These are phyloP conservation scores for Drosophila miranda DNA, from an alignment of 1,140 invertebrate genomes.

Conservation along the genomic window DNA sequence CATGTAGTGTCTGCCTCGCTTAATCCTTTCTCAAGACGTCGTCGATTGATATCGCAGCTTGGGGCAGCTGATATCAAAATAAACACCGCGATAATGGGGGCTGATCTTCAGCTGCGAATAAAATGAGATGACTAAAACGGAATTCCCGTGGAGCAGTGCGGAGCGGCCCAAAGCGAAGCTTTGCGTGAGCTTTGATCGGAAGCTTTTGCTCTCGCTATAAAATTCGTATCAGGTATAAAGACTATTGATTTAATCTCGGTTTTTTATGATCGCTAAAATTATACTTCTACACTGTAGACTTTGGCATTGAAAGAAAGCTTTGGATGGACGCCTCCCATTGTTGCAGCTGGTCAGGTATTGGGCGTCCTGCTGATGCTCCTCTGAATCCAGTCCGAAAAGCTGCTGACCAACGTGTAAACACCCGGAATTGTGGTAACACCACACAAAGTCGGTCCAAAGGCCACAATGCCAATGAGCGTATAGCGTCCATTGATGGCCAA, in stretches of 20 bases:
- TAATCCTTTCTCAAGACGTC: constrained; percentile 53
- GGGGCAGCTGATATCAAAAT: constrained; percentile 42
- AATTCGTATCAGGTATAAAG: neutral
- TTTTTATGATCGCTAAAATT: constrained; percentile 3
- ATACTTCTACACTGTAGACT: constrained; percentile 33
- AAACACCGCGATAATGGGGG: constrained; percentile 34
- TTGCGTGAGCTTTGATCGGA: constrained; percentile 43
- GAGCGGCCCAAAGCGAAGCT: constrained; percentile 25
- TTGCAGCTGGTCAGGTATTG: constrained; percentile 1
- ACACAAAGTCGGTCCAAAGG: constrained; percentile 86
- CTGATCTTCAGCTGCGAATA: constrained; percentile 9
- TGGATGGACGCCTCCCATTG: constrained; percentile 17
- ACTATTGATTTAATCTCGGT: constrained; percentile 16
- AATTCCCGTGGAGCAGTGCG: constrained; percentile 25
- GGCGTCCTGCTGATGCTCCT: constrained; percentile 26
- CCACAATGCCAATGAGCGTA: constrained; percentile 87
- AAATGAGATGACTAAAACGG: constrained; percentile 38
- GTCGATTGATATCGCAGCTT: constrained; percentile 40
- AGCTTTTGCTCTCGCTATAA: constrained; percentile 18
- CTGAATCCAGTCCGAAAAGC: constrained; percentile 84
- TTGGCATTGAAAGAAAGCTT: constrained; percentile 62
- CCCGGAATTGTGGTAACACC: constrained; percentile 82
- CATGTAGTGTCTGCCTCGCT: constrained; percentile 11
- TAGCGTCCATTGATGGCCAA: constrained; percentile 63
- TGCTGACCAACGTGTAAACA: constrained; percentile 84